Evolutionary conservation across 2,113 vertebrate species (phyloP).

Genomic region (Addax nasomaculatus): DNA sequence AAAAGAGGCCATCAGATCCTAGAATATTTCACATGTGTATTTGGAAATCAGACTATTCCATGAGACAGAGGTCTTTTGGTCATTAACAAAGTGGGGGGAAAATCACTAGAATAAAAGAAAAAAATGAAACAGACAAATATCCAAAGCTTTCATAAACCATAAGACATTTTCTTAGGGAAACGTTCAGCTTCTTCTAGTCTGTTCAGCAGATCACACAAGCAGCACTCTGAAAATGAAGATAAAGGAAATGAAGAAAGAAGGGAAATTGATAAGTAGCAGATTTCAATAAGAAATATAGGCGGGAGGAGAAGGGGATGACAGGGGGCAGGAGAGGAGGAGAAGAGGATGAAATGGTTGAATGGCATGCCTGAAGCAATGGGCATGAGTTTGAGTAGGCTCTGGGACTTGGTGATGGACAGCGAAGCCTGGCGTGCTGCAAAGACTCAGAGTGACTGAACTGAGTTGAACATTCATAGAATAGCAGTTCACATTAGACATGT

Average conservation of each 20-base stretch:
- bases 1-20: constrained; percentile 54
- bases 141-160: not conserved
- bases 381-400: not conserved
- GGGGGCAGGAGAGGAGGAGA: not conserved
- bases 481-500: not conserved
- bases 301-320: not conserved
- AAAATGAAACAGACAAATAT: not conserved
- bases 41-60: not conserved
- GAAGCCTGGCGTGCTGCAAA: not conserved
- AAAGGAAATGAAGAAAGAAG: constrained; percentile 41
- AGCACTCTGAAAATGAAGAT: constrained; percentile 41
- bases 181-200: constrained; percentile 56
- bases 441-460: not conserved
- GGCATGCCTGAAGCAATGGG: not conserved
- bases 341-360: not conserved
- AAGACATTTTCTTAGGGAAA: constrained; percentile 57
- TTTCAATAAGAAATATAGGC: not conserved
- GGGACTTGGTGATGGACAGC: not conserved
- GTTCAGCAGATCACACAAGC: constrained; percentile 49
- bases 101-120: constrained; percentile 52
- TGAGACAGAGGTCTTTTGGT: constrained; percentile 42
- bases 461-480: not conserved
- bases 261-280: not conserved
- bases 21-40: not conserved
- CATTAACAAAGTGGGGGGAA: constrained; percentile 60